Base-by-base conservation (phyloP, 2,797 vertebrate genomes). In the Dipus sagitta region DNA sequence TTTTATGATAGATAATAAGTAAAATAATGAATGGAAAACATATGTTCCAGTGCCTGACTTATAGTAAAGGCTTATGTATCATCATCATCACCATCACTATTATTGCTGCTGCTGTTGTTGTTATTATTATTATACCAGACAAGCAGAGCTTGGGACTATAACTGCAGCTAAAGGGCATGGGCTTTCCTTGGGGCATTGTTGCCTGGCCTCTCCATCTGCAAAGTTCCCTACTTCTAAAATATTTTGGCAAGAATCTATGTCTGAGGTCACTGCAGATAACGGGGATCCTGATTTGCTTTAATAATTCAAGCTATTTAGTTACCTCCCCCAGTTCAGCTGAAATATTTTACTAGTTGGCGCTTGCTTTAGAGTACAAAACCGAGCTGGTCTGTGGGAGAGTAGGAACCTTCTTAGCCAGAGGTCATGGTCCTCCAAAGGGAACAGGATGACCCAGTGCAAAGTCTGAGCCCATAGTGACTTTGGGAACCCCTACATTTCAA, bases 251-350 rank as follows among this genome's bases (percentile, higher is more conserved):
- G 52, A 94, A 92, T 92, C 10, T 92, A 95, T 92, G 47, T 12
- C 75, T 91, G 92, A 96, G 64, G 93, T 94, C 92, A 89, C 70
- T 79, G 76, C n/a, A 95, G 93, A 96, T 96, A 97, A 92, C 77
- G 60, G 52, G 76, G 74, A 90, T 28, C 4, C 26, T 94, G 65
- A 92, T 93, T 95, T 96, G 30, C 87, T 95, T 94, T 94, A 71
- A 87, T 92, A 94, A 91, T 94, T 62, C 54, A 58, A 85, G 47
- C 97, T 95, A 93, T 58, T 89, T 79, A 92, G 82, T 96, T 95
- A 92, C 79, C 95, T 91, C 42, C 28, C 38, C 89, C 77, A 76
- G 64, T 4, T 18, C 75, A 93, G 71, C 67, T 91, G 70, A 93
- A 95, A 74, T 77, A 42, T 95, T 88, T 93, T 94, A 88, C 87